Evolutionary conservation across 2,888 invertebrate genomes (phyloP).

Genomic region (Leptinotarsa rubiginosa): DNA sequence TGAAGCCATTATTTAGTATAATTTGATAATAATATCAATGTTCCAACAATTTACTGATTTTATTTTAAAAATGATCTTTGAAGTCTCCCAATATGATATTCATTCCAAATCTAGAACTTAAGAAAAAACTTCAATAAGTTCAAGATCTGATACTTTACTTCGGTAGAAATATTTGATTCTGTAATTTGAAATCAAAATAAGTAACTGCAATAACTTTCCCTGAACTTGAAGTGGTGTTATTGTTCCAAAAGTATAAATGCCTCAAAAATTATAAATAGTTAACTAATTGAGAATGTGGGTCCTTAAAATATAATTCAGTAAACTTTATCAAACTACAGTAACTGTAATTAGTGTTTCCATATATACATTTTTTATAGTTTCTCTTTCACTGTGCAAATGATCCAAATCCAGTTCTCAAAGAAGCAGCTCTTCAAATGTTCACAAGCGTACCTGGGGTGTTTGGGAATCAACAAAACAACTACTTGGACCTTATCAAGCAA

Average conservation of each 20-base stretch:
- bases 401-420: slow-evolving; percentile 84
- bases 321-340: not conserved
- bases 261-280: too few relatives aligned
- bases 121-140: not conserved
- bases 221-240: too few relatives aligned
- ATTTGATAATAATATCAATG: too few relatives aligned
- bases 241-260: too few relatives aligned
- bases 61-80: too few relatives aligned
- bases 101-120: not conserved
- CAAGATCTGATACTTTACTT: not conserved
- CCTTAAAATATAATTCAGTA: not conserved
- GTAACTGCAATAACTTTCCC: too few relatives aligned
- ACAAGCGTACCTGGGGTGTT: slow-evolving; percentile 96
- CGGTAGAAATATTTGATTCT: not conserved
- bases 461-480: slow-evolving; percentile 93
- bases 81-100: too few relatives aligned
- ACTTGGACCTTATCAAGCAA: slow-evolving; percentile 92
- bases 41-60: too few relatives aligned
- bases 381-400: slow-evolving; percentile 95
- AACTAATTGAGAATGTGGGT: too few relatives aligned
- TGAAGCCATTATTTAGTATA: too few relatives aligned
- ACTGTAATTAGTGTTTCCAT: too few relatives aligned
- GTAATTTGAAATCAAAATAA: too few relatives aligned
- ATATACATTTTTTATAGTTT: slow-evolving; percentile 68
- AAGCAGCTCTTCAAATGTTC: slow-evolving; percentile 94